Evolutionary conservation across 2,888 invertebrate species (phyloP), one percentile per base, ranked within the genome.

Genomic region (Parnassius orleans): DNA sequence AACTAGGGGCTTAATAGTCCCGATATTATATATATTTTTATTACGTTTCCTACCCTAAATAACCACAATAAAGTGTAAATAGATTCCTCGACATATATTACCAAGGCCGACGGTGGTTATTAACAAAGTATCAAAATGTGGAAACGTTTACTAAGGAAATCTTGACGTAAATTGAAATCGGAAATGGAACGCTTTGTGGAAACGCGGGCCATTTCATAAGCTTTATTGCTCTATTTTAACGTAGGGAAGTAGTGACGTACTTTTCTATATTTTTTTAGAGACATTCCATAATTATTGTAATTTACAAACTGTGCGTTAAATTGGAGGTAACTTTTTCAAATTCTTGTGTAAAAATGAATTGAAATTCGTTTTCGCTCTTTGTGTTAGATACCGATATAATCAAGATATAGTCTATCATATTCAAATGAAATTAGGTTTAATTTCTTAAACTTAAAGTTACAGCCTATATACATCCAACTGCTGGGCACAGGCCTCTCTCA

Each of bases 101-200:
- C 14, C 9, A 24, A 15, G n/a, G 15, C 19, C 51, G 12, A 44
- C 52, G 46, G 15, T 52, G 51, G 46, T 56, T 51, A 56, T 56
- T 61, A 52, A 33, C 52, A 15, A 51, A 46, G 48, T 47, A 43
- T 60, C 48, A 61, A 46, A 61, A 57, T n/a, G 47, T 57, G 44
- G 41, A 57, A 42, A 52, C 52, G 19, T 53, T 52, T 12, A 15
- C 42, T 51, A 46, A 57, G 57, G 53, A 61, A 61, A 61, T 56
- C 52, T 61, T 41, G 42, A 53, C 57, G 61, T 61, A 47, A 56
- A 57, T 57, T 61, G 53, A 53, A 61, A 61, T 53, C 61, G 61
- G 61, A 61, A 61, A 61, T 57, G 53, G 15, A 61, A 57, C 43
- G 47, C 47, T 61, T 61, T 61, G 57, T 61, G 19, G 24, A 15